Evolutionary conservation across 2,113 vertebrate species (phyloP).

Genomic region (Lepus americanus): DNA sequence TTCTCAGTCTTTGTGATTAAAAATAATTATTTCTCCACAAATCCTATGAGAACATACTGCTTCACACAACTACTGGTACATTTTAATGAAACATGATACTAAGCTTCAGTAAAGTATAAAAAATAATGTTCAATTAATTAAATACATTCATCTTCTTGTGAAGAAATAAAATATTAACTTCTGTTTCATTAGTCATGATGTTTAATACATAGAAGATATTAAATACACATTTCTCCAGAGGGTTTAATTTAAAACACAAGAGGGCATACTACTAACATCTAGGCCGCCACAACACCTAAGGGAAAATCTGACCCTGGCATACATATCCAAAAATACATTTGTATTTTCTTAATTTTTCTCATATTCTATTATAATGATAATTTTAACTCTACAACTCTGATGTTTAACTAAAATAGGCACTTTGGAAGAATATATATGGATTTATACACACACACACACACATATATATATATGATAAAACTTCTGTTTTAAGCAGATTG

Average conservation of each 20-base stretch:
- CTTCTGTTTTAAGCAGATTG: background rate
- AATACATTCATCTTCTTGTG: conserved; percentile 72
- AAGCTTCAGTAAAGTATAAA: conserved; percentile 79
- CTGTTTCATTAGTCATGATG: conserved; percentile 67
- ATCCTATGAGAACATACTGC: conserved; percentile 71
- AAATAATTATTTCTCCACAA: conserved; percentile 79
- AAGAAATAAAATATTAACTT: conserved; percentile 78
- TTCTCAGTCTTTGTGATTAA: conserved; percentile 72
- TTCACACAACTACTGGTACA: conserved; percentile 77
- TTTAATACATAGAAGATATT: conserved; percentile 64
- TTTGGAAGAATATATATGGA: background rate
- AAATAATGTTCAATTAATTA: conserved; percentile 84
- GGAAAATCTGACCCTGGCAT: conserved; percentile 55
- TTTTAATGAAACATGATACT: conserved; percentile 82
- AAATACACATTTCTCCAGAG: conserved; percentile 70
- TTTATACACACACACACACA: too few relatives aligned
- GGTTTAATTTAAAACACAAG: conserved; percentile 74
- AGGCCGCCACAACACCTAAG: background rate
- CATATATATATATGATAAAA: conserved; percentile 5
- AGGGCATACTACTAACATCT: conserved; percentile 66
- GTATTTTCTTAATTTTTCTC: conserved; percentile 66
- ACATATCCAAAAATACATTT: conserved; percentile 38
- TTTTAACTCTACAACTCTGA: conserved; percentile 44
- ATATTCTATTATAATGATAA: conserved; percentile 42
- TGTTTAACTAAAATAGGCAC: conserved; percentile 50